A percentile compares a stretch with the other conserved stretches of the same genome.
Conservation (phyloP, 2,888 invertebrate genomes). For the Amphipyra tragopoginis region DNA sequence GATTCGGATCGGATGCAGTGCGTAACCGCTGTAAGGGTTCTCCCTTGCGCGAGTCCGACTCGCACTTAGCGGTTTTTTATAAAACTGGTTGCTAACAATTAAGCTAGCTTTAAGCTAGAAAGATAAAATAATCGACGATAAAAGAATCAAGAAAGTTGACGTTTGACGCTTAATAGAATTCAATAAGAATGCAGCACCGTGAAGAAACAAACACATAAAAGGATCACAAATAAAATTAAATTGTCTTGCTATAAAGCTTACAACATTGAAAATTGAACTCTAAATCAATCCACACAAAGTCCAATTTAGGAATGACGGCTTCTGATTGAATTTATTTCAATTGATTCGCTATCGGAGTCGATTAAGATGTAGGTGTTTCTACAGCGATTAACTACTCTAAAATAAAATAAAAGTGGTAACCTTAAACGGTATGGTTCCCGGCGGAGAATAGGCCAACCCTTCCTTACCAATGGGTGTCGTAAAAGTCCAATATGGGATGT, state of each 20-base stretch:
- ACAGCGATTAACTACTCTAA: background rate
- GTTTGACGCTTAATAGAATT: background rate
- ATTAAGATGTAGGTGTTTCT: conserved; percentile 1
- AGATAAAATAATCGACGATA: background rate
- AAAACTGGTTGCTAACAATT: too few species aligned
- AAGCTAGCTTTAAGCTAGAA: background rate
- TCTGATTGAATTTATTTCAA: conserved; percentile 6
- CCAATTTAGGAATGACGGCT: background rate
- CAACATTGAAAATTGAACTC: background rate
- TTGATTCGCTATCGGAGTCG: background rate
- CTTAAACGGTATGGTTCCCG: background rate
- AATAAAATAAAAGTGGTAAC: background rate
- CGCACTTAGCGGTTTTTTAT: too few species aligned
- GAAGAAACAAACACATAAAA: conserved; percentile 4
- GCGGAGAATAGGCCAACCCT: too few species aligned
- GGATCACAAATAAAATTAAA: conserved; percentile 11
- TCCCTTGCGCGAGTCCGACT: too few species aligned
- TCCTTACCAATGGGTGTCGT: too few species aligned
- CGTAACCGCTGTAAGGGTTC: too few species aligned
- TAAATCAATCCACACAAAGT: background rate
- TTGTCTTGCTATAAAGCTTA: background rate
- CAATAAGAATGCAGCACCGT: background rate
- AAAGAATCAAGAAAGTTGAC: background rate
- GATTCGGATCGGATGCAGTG: too few species aligned
- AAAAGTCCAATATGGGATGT: too few species aligned